phyloP scores from a whole-genome alignment of 1,140 invertebrate genomes.

The Stenopsyche tienmushanensis region DNA sequence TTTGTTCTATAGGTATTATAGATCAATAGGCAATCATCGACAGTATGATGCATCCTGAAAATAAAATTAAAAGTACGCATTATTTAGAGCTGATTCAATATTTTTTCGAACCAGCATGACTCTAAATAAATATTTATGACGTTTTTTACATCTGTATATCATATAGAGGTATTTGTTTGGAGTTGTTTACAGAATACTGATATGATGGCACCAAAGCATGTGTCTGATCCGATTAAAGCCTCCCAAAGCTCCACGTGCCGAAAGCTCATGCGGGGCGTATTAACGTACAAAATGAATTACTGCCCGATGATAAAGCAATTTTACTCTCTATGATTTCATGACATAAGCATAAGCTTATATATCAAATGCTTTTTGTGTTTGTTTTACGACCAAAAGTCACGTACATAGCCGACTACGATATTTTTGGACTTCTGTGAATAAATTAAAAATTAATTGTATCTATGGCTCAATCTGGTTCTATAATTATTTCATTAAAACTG shows the following conservation, averaged over 20 bases:
- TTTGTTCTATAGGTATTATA: too few relatives aligned
- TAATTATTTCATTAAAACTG: slow-evolving; percentile 26
- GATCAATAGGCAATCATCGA: too few relatives aligned
- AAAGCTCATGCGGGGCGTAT: slow-evolving; percentile 42
- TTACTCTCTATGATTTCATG: neutral
- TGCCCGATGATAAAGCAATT: slow-evolving; percentile 25
- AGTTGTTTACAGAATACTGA: slow-evolving; percentile 4
- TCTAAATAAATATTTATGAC: too few relatives aligned
- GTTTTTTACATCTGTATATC: too few relatives aligned
- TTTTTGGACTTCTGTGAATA: neutral
- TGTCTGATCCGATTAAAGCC: slow-evolving; percentile 25
- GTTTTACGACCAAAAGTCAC: neutral
- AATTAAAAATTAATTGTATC: neutral
- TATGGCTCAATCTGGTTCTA: slow-evolving; percentile 7
- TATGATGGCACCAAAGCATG: neutral
- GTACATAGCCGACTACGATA: neutral
- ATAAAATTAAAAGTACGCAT: too few relatives aligned
- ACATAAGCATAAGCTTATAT: slow-evolving; percentile 16
- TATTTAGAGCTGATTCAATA: too few relatives aligned
- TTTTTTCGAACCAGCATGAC: too few relatives aligned
- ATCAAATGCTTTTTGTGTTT: slow-evolving; percentile 1
- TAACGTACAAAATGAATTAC: slow-evolving; percentile 31
- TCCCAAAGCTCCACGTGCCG: slow-evolving; percentile 34
- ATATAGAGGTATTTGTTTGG: too few relatives aligned
- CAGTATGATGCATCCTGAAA: too few relatives aligned